These are phyloP conservation scores for Rhabdomys pumilio DNA, from an alignment of 2,797 vertebrate genomes.

Conservation along the genomic window DNA sequence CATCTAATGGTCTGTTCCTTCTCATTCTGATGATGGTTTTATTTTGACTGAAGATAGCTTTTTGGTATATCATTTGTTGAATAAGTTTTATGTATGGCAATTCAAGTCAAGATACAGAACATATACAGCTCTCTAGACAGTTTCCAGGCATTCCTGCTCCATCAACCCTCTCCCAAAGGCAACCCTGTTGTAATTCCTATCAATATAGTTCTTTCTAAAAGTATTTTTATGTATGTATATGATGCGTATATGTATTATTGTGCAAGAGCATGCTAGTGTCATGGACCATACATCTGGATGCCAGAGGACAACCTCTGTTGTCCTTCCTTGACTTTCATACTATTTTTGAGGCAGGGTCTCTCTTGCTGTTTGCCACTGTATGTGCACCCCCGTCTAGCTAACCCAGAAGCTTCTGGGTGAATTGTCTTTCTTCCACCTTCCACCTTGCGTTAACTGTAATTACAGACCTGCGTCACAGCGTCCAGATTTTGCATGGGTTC, in stretches of 20 bases:
- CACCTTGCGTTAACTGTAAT: not conserved
- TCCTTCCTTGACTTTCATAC: too few species aligned
- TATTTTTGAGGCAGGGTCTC: not conserved
- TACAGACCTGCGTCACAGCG: not conserved
- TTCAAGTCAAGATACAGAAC: not conserved
- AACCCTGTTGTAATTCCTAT: not conserved
- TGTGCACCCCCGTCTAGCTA: not conserved
- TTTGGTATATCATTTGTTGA: not conserved
- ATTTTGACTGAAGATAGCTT: not conserved
- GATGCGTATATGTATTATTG: not conserved
- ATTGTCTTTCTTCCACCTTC: not conserved
- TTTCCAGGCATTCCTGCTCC: not conserved
- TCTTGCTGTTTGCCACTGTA: not conserved
- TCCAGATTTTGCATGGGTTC: not conserved
- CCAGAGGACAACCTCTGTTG: not conserved
- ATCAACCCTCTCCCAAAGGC: not conserved
- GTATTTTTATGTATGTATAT: not conserved
- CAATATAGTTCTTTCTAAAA: not conserved
- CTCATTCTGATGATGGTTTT: not conserved
- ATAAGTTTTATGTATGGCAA: not conserved
- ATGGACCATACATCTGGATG: not conserved
- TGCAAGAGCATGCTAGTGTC: not conserved
- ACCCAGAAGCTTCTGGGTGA: not conserved
- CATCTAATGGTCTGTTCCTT: not conserved
- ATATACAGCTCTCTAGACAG: too few species aligned